A percentile compares a stretch with the other conserved stretches of the same genome.
These are phyloP conservation scores for Parelbella ahira DNA, from an alignment of 2,888 invertebrate genomes.

Conservation along the genomic window DNA sequence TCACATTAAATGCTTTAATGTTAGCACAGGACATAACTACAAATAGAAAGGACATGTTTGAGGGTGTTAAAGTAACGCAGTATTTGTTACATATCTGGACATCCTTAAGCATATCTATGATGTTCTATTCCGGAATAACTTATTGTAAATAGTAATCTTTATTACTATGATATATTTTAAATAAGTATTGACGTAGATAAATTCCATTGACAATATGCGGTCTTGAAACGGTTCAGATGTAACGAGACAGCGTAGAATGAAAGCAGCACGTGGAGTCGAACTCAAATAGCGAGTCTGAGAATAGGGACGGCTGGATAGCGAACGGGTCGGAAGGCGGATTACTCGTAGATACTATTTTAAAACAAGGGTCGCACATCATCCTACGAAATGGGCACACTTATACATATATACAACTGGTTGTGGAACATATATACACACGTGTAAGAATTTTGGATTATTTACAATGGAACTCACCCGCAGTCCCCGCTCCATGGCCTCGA, in stretches of 20 bases:
- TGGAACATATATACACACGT: too few species aligned
- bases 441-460: too few species aligned
- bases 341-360: constrained; percentile 43
- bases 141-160: too few species aligned
- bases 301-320: constrained; percentile 34
- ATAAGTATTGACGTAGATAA: too few species aligned
- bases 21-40: constrained; percentile 13
- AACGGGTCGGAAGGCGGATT: constrained; percentile 29
- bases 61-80: background rate
- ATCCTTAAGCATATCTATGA: too few species aligned
- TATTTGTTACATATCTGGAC: background rate
- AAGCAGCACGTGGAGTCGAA: constrained; percentile 28
- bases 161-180: too few species aligned
- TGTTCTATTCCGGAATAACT: too few species aligned
- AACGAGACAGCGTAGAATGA: constrained; percentile 19
- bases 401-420: too few species aligned
- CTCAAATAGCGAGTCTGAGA: constrained; percentile 33
- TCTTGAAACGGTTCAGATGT: background rate
- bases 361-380: too few species aligned
- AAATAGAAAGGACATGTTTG: too few species aligned
- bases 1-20: background rate
- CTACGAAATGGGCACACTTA: too few species aligned
- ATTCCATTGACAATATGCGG: too few species aligned
- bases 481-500: constrained; percentile 85
- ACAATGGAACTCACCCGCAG: constrained; percentile 83